Conservation (phyloP, 2,797 vertebrate species). For the Epinephelus awoara region DNA sequence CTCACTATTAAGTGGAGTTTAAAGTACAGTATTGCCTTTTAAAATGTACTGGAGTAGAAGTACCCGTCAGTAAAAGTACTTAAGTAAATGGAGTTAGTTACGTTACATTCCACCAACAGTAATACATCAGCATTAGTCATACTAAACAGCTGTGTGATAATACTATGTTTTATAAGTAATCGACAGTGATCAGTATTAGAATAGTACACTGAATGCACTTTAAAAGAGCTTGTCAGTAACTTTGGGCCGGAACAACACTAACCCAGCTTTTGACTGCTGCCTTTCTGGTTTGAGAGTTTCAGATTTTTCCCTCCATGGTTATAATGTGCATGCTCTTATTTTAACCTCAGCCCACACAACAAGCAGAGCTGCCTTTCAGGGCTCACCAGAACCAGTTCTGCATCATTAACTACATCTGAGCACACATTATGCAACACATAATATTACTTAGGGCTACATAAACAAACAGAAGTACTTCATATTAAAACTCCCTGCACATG, state of each 20-base stretch:
- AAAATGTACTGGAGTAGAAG: background rate
- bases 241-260: background rate
- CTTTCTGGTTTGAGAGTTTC: background rate
- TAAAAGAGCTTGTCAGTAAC: background rate
- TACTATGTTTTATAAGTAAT: background rate
- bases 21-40: too few species aligned
- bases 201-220: background rate
- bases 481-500: background rate
- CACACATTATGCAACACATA: too few species aligned
- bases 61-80: background rate
- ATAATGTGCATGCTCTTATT: background rate
- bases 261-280: background rate
- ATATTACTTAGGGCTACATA: background rate
- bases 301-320: background rate
- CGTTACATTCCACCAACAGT: too few species aligned
- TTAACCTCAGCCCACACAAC: background rate
- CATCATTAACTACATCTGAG: background rate
- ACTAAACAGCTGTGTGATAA: background rate
- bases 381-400: constrained; percentile 5
- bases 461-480: background rate
- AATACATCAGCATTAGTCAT: background rate
- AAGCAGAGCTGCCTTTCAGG: background rate
- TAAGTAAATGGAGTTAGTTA: background rate
- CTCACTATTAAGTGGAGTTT: background rate
- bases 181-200: background rate